A percentile compares a stretch with the other conserved stretches of the same genome.
phyloP scores from a whole-genome alignment of 2,797 vertebrate species.

The Platalea minor region DNA sequence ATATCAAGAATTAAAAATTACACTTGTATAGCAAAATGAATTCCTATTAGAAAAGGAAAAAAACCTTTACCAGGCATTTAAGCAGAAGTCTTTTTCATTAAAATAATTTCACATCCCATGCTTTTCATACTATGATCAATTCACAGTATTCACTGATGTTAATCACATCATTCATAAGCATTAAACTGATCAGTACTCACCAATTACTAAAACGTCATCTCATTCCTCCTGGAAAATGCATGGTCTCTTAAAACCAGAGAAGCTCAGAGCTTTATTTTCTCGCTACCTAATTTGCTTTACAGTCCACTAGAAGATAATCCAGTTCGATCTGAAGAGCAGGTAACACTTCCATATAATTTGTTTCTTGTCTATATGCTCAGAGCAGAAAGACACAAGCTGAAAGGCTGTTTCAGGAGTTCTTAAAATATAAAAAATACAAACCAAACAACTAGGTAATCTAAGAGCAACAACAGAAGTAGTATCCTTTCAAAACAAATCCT shows the following conservation, averaged over 20 bases:
- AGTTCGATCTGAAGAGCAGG: not conserved
- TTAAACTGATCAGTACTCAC: slow-evolving; percentile 43
- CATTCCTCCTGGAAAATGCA: slow-evolving; percentile 13
- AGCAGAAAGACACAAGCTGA: not conserved
- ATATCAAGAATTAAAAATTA: not conserved
- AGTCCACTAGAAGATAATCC: not conserved
- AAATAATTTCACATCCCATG: not conserved
- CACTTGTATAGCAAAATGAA: not conserved
- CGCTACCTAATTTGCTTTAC: not conserved
- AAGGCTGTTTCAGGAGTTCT: not conserved
- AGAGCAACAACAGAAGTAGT: not conserved
- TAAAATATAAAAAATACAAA: not conserved
- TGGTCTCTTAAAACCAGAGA: not conserved
- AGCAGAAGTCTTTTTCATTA: not conserved
- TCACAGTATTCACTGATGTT: not conserved
- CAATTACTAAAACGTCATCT: not conserved
- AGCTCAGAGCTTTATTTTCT: not conserved
- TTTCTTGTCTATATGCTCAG: not conserved
- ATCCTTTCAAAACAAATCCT: not conserved
- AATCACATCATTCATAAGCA: not conserved
- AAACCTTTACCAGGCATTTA: not conserved
- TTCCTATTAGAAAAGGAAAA: not conserved
- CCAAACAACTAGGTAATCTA: not conserved
- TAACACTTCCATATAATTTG: not conserved
- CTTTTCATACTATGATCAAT: not conserved